Evolutionary conservation across 2,797 vertebrate genomes (phyloP).

Genomic region (Myiotriccus ornatus): DNA sequence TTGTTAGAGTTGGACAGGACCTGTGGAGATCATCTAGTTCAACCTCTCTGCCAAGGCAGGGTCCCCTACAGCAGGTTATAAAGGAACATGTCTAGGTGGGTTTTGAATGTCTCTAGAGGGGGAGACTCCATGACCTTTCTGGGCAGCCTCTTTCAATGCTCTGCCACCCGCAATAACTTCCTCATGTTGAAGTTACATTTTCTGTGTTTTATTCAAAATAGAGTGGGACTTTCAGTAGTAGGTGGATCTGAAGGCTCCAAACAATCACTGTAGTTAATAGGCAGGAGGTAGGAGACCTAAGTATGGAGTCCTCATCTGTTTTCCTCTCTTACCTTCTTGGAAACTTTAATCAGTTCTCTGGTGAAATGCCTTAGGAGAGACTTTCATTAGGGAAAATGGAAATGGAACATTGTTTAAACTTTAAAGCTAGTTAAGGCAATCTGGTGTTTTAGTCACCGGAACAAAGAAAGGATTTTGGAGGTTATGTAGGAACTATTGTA

Average conservation of each 20-base stretch:
- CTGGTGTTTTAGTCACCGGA: neutral
- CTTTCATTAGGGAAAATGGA: neutral
- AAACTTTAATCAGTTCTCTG: neutral
- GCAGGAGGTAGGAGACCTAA: neutral
- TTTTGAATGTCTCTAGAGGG: neutral
- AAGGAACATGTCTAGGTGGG: neutral
- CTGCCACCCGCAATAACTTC: neutral
- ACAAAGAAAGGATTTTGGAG: neutral
- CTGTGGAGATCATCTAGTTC: neutral
- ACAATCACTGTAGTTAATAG: neutral
- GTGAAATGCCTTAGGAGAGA: neutral
- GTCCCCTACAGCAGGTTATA: neutral
- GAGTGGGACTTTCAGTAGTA: neutral
- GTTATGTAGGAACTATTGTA: neutral
- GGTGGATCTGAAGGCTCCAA: neutral
- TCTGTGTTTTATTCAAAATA: neutral
- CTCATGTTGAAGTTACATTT: neutral
- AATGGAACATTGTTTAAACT: neutral
- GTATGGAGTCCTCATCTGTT: neutral
- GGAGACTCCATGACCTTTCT: accelerated
- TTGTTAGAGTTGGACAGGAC: neutral
- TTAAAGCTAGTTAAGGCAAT: neutral
- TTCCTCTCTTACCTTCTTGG: neutral
- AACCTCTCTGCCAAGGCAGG: neutral
- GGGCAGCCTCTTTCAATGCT: neutral